Evolutionary conservation across 2,113 vertebrate genomes (phyloP).

Genomic region (Platysteira castanea): DNA sequence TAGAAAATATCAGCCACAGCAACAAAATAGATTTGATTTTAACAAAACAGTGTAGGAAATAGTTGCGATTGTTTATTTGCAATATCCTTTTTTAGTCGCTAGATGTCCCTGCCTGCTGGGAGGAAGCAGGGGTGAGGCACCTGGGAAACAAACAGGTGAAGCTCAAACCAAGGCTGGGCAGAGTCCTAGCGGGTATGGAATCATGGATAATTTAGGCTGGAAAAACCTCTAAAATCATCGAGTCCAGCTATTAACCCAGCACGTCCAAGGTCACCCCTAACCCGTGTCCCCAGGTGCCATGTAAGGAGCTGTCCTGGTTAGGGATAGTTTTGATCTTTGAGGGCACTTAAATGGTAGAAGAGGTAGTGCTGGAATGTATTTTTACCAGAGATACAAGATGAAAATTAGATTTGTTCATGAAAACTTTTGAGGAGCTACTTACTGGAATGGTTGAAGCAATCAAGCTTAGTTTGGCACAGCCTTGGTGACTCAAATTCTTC

Average conservation of each 20-base stretch:
- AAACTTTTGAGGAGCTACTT: neutral
- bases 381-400: neutral
- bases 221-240: neutral
- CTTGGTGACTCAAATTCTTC: neutral
- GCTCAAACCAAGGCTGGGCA: neutral
- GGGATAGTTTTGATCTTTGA: neutral
- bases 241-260: neutral
- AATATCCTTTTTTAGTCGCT: neutral
- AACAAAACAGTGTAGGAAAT: neutral
- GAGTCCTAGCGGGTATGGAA: neutral
- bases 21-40: neutral
- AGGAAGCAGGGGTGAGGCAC: neutral
- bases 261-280: neutral
- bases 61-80: neutral
- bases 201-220: neutral
- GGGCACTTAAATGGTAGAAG: neutral
- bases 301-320: neutral
- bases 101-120: slow-evolving; percentile 53
- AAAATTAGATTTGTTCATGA: neutral
- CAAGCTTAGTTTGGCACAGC: neutral
- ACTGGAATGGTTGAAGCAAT: neutral
- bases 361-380: neutral
- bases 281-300: neutral
- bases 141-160: neutral
- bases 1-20: neutral